phyloP scores from a whole-genome alignment of 2,113 vertebrate species.

The Marmota monax region DNA sequence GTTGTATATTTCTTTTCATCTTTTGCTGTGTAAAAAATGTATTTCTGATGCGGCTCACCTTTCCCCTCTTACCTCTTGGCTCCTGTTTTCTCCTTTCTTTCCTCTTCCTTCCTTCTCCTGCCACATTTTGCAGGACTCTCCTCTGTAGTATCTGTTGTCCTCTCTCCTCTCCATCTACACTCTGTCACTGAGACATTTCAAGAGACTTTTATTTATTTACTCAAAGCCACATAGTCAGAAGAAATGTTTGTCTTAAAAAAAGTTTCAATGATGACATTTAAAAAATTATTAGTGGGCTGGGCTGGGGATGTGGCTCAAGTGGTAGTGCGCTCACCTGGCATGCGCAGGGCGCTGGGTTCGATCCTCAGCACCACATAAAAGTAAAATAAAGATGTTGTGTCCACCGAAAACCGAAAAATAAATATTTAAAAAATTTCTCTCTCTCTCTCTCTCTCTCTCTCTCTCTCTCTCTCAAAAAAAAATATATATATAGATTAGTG shows the following conservation, averaged over 20 bases:
- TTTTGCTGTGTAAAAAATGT: background rate
- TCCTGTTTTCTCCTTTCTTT: no score
- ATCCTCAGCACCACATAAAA: no score
- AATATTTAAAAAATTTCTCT: no score
- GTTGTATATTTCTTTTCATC: background rate
- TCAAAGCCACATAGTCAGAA: background rate
- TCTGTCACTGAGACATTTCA: background rate
- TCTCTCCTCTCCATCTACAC: background rate
- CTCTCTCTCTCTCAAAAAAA: no score
- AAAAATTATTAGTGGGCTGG: background rate
- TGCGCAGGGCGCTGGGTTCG: no score
- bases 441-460: no score
- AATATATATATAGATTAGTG: background rate
- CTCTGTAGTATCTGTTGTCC: background rate
- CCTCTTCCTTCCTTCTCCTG: background rate
- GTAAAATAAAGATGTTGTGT: no score
- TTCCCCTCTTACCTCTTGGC: background rate
- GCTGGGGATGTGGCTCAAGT: no score
- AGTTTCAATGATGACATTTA: background rate
- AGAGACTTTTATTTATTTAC: background rate
- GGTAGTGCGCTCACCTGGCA: no score
- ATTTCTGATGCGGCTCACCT: background rate
- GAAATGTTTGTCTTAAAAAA: background rate
- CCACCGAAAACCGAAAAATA: no score
- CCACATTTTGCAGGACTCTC: fast-evolving